These are phyloP conservation scores for Chondrosia reniformis DNA, from an alignment of 37 sponge, comb jelly and placozoan genomes.

Conservation along the genomic window DNA sequence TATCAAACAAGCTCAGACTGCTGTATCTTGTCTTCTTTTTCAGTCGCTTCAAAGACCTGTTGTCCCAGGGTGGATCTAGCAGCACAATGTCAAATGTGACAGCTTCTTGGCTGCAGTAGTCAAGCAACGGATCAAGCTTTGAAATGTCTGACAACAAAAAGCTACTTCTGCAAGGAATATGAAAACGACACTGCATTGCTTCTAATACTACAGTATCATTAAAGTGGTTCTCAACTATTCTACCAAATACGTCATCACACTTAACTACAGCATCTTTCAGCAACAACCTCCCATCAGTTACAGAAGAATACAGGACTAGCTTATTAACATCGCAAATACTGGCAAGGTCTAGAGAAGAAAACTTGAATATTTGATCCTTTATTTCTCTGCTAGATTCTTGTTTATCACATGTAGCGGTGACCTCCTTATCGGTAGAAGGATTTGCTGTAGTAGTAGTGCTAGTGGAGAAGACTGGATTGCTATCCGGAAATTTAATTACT, in stretches of 20 bases:
- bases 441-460: too few relatives aligned
- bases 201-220: not conserved
- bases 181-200: not conserved
- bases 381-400: not conserved
- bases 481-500: not conserved
- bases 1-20: not conserved
- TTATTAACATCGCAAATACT: slow-evolving; percentile 27
- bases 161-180: slow-evolving; percentile 30
- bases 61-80: slow-evolving; percentile 81
- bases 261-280: not conserved
- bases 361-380: not conserved
- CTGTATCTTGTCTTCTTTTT: slow-evolving; percentile 49
- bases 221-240: slow-evolving; percentile 20
- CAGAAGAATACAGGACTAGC: not conserved
- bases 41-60: slow-evolving; percentile 57
- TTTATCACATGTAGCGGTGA: too few relatives aligned
- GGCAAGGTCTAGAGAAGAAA: slow-evolving; percentile 1
- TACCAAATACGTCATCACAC: slow-evolving; percentile 39
- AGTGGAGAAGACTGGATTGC: not conserved
- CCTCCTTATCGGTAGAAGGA: too few relatives aligned
- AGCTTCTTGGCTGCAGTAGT: not conserved
- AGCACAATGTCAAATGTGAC: slow-evolving; percentile 44
- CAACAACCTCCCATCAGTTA: not conserved
- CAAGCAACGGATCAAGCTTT: slow-evolving; percentile 17
- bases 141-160: slow-evolving; percentile 58